These are phyloP conservation scores for Vulpes ferrilata DNA, from an alignment of 2,113 vertebrate genomes.

Conservation along the genomic window DNA sequence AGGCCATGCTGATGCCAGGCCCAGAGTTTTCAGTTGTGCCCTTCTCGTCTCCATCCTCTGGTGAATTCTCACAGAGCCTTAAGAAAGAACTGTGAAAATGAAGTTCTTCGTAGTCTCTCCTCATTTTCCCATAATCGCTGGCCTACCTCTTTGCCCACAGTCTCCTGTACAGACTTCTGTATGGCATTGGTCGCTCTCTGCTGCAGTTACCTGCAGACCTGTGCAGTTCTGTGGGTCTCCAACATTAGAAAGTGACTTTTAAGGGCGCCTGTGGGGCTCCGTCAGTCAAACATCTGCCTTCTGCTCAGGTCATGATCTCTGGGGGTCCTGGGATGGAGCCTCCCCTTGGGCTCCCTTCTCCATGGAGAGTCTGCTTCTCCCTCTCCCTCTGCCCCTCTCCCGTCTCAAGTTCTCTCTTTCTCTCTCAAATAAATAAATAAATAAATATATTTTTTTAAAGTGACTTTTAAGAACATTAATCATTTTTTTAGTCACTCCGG, in stretches of 20 bases:
- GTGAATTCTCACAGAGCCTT: neutral
- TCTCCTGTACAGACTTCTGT: neutral
- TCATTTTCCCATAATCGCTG: fast-evolving
- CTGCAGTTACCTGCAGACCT: neutral
- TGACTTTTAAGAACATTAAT: neutral
- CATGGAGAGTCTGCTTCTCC: neutral
- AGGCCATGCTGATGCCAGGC: neutral
- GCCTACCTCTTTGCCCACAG: neutral
- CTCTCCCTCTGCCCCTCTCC: neutral
- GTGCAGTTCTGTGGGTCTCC: neutral
- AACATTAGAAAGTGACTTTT: neutral
- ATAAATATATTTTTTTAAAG: neutral
- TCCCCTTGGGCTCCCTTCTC: neutral
- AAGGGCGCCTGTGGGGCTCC: neutral
- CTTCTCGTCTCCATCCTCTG: neutral
- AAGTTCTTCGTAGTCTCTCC: neutral
- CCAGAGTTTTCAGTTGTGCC: neutral
- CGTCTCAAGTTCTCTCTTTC: neutral
- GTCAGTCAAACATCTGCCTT: neutral
- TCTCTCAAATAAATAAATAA: neutral
- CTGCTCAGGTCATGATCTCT: neutral
- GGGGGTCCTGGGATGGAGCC: neutral
- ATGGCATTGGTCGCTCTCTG: fast-evolving
- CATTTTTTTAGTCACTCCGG: neutral
- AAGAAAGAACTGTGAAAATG: neutral